Base-by-base conservation (phyloP, 1,140 invertebrate genomes). In the Brachionus rotundiformis region DNA sequence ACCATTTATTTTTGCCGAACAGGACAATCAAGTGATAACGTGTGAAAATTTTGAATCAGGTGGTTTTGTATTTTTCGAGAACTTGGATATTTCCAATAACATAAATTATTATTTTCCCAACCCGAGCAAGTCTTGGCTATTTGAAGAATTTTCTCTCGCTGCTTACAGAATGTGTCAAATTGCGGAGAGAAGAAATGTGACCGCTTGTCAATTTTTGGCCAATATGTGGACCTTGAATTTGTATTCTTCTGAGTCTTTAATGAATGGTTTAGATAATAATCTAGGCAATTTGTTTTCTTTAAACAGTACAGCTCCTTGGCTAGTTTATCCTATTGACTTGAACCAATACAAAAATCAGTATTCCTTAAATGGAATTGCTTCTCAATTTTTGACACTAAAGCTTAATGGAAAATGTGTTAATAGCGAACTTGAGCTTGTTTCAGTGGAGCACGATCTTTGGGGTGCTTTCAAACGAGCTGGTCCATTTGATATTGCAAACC, bases 201-300 rank as follows among this genome's bases (percentile, higher is more conserved):
- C 87, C 23, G 90, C 92, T 5, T 93, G 93, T 84, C 91, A 93
- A 85, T 86, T 91, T 73, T 85, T 93, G 39, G 90, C 90, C 2
- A 93, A 93, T 86, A 89, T 93, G 84, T 93, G 92, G 84, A 88
- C 90, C 0, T 84, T 93, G 27, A 90, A 90, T 1, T 86, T 92
- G 44, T 89, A 89, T 83, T 85, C 79, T 77, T 1, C 1, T 4
- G 25, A 68, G 3, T 6, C 63, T 6, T 36, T 68, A 8, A 33
- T 68, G 31, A 36, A 68, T 16, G 4, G 5, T 4, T 7, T 7
- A 5, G 16, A 54, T 19, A 54, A 54, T 25, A 19, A 68, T 6
- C 16, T 36, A 19, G 3, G 7, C 6, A 68, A 36, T 33, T 16
- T 68, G 36, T 68, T 33, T 36, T 19, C 16, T 6, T 7, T 19